Percentiles rank a stretch among this genome's conserved stretches.
phyloP scores from a whole-genome alignment of 2,113 vertebrate species.

The Scartelaos histophorus region DNA sequence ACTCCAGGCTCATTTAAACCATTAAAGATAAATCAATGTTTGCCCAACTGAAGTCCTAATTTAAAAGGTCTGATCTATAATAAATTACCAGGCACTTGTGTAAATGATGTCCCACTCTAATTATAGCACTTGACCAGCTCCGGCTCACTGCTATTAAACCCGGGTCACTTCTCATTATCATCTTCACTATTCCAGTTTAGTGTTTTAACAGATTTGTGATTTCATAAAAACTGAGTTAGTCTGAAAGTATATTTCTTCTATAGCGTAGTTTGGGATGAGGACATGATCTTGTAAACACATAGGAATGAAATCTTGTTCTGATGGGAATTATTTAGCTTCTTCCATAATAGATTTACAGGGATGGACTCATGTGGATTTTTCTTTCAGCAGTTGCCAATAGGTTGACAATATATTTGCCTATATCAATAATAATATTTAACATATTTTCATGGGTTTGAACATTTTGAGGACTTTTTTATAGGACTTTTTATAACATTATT shows the following conservation, averaged over 20 bases:
- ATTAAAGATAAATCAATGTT: conserved; percentile 10
- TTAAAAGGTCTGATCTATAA: conserved; percentile 9
- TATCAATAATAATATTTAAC: no score
- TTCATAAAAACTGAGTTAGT: conserved; percentile 1
- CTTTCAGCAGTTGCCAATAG: neutral
- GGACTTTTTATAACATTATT: no score
- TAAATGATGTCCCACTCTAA: conserved; percentile 7
- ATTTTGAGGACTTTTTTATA: no score
- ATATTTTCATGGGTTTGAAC: no score
- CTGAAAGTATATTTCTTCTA: neutral
- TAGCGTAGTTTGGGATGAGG: neutral
- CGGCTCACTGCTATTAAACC: conserved; percentile 4
- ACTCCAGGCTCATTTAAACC: conserved; percentile 4
- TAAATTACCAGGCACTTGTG: conserved; percentile 5
- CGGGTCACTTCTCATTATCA: conserved; percentile 8
- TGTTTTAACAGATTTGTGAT: neutral
- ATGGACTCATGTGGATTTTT: neutral
- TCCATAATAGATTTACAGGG: neutral
- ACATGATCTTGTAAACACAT: neutral
- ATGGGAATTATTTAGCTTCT: neutral
- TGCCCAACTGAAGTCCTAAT: conserved; percentile 4
- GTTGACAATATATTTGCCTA: no score
- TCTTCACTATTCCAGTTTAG: neutral
- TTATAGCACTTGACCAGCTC: conserved; percentile 7
- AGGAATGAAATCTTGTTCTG: neutral